Base-by-base conservation (phyloP, 2,797 vertebrate genomes). In the Dryobates pubescens region DNA sequence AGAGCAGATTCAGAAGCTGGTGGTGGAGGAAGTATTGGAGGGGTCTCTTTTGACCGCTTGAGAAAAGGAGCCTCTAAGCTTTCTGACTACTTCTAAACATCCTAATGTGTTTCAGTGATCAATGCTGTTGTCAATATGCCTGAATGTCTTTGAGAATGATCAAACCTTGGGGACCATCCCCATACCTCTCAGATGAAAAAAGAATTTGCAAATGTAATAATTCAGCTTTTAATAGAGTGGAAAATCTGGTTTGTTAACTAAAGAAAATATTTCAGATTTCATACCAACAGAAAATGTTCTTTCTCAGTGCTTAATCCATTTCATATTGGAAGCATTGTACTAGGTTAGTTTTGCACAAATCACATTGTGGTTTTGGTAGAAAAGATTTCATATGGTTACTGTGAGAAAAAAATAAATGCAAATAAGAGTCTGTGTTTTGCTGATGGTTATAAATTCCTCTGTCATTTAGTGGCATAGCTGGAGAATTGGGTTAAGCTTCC, bases 401-500 rank as follows among this genome's bases (percentile, higher is more conserved):
- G 54, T 62, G 77, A 80, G 72, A 64, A 88, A 93, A 90, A 84
- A 74, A 88, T 90, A n/a, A n/a, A n/a, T n/a, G 75, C 41, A 92
- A 89, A 91, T 89, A 93, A 20, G 62, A 71, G 51, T 75, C 54
- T 13, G 5, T 81, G 64, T 82, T 85, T 83, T 84, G 67, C 41
- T 75, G 77, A 41, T 71, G 38, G 45, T 70, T 91, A 65, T 85
- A 85, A 93, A 94, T 69, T 82, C 58, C 26, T 82, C 38, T 86
- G 38, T 23, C 38, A 88, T 94, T 88, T 56, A 79, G 45, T 51
- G 29, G 56, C 47, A 75, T 57, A 78, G 72, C 64, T 85, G 61
- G 54, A 96, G 89, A 92, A 94, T 79, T 71, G 65, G 83, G 57
- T 90, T 95, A 94, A 90, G 82, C 89, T 92, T 82, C 74, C 82